Conservation (phyloP, 1,140 invertebrate genomes). For the Riptortus pedestris region DNA sequence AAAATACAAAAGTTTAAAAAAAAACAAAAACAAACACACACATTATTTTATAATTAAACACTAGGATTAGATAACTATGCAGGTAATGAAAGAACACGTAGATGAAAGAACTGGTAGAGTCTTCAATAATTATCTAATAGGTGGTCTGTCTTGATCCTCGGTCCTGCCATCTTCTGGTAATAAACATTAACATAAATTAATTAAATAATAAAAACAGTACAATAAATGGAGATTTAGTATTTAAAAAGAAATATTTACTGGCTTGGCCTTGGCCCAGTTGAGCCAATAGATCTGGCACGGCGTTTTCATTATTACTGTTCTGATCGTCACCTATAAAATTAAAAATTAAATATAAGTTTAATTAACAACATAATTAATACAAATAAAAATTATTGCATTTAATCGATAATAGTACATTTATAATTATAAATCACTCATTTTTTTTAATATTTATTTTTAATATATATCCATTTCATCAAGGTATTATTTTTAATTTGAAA, state of each 20-base stretch:
- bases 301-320: conserved; percentile 15
- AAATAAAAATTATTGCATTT: too few species aligned
- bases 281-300: conserved; percentile 19
- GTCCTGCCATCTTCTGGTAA: neutral
- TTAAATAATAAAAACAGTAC: neutral
- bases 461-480: too few species aligned
- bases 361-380: too few species aligned
- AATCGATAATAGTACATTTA: too few species aligned
- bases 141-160: neutral
- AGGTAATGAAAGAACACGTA: conserved; percentile 17
- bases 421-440: too few species aligned
- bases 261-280: conserved; percentile 14
- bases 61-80: conserved; percentile 5
- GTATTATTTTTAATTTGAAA: too few species aligned
- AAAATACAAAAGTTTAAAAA: conserved; percentile 12
- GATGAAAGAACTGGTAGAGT: neutral
- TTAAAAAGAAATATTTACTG: conserved; percentile 5
- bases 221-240: neutral
- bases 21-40: neutral
- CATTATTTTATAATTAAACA: neutral
- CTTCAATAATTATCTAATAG: neutral
- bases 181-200: neutral
- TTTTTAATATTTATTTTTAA: too few species aligned
- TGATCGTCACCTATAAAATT: too few species aligned
- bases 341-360: too few species aligned